A percentile compares a stretch with the other conserved stretches of the same genome.
These are phyloP conservation scores for Phyllotreta striolata DNA, from an alignment of 2,888 invertebrate genomes.

Conservation along the genomic window DNA sequence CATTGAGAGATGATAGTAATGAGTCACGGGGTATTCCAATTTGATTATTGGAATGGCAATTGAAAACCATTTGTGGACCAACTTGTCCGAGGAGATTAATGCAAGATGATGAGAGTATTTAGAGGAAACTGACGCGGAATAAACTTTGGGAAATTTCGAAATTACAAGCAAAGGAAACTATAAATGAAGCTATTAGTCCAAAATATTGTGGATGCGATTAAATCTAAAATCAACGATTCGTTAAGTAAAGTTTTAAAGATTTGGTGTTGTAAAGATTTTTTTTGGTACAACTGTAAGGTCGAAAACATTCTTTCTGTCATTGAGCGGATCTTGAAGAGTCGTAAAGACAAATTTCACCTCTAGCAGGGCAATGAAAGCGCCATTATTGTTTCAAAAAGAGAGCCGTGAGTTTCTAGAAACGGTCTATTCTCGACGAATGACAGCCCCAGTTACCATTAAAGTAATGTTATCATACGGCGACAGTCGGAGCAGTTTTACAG, in stretches of 20 bases:
- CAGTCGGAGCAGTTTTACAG: conserved; percentile 21
- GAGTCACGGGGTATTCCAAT: conserved; percentile 7
- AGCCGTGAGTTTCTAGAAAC: conserved; percentile 33
- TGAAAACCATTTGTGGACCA: conserved; percentile 17
- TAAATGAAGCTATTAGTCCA: no score
- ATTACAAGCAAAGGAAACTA: no score
- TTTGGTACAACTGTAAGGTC: not conserved
- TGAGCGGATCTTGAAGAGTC: conserved; percentile 14
- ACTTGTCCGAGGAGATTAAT: conserved; percentile 23
- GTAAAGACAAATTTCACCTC: conserved; percentile 40
- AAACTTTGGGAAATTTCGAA: no score
- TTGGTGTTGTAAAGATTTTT: not conserved
- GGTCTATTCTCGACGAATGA: conserved; percentile 33
- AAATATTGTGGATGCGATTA: no score
- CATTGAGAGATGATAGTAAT: conserved; percentile 5
- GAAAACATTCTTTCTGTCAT: conserved; percentile 1
- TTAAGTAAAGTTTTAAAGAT: no score
- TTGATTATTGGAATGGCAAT: conserved; percentile 17
- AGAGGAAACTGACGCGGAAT: no score
- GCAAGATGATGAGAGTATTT: conserved; percentile 15
- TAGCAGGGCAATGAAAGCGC: conserved; percentile 37
- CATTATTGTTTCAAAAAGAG: conserved; percentile 40
- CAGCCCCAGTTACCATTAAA: conserved; percentile 23
- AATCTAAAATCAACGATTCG: no score
- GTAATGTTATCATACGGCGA: conserved; percentile 27